Conservation (phyloP, 2,888 invertebrate genomes). For the Rotaria socialis region DNA sequence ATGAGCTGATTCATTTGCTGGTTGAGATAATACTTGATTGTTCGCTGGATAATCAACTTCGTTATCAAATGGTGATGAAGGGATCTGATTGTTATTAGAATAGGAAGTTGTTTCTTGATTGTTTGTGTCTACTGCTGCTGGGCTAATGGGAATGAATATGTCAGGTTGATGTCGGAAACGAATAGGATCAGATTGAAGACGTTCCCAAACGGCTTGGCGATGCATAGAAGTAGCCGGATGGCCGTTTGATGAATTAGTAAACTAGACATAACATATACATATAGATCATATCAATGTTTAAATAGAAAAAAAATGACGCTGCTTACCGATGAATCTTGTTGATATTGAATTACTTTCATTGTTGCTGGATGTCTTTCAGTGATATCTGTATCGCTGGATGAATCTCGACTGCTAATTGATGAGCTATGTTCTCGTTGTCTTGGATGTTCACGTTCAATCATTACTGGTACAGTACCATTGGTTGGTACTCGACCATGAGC, state of each 20-base stretch:
- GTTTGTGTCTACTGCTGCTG: constrained; percentile 9
- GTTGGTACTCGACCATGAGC: constrained; percentile 12
- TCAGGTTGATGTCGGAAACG: constrained; percentile 12
- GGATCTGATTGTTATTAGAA: constrained; percentile 12
- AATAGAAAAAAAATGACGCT: background rate
- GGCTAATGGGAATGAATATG: background rate
- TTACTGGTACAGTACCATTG: background rate
- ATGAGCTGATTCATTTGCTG: background rate
- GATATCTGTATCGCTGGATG: constrained; percentile 19
- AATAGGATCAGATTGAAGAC: background rate
- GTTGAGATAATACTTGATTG: background rate
- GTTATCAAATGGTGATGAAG: background rate
- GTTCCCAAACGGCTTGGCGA: constrained; percentile 27
- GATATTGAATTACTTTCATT: background rate
- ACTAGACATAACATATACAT: background rate
- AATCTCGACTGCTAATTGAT: constrained; percentile 31
- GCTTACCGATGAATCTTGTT: background rate
- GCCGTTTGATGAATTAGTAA: background rate
- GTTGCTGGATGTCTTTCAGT: background rate
- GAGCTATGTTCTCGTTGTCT: background rate
- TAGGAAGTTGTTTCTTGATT: constrained; percentile 18
- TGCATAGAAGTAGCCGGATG: background rate
- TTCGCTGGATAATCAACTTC: background rate
- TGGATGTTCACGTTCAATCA: background rate
- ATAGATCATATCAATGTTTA: background rate